Evolutionary conservation across 2,113 vertebrate genomes (phyloP).

Genomic region (Chiloscyllium plagiosum): DNA sequence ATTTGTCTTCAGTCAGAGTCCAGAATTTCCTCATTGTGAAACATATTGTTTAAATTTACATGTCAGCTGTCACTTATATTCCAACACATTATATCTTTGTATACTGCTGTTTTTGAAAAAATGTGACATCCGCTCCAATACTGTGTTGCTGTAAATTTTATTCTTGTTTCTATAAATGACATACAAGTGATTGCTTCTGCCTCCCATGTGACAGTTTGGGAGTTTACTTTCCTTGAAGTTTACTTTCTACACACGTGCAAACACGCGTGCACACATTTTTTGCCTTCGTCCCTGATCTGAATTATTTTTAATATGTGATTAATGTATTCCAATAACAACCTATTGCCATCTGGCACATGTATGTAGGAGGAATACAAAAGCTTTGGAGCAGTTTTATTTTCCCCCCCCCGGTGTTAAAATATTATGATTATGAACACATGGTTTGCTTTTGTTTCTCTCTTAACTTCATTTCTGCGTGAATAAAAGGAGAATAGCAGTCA

Average conservation of each 20-base stretch:
- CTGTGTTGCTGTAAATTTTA: neutral
- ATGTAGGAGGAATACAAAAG: neutral
- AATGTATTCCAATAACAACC: neutral
- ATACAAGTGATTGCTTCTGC: neutral
- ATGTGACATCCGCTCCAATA: neutral
- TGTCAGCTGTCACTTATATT: neutral
- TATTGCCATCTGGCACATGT: neutral
- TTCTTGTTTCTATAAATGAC: neutral
- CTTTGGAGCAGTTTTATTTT: neutral
- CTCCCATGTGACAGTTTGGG: neutral
- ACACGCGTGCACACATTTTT: no score
- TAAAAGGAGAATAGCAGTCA: neutral
- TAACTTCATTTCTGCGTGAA: neutral
- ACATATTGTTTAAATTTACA: neutral
- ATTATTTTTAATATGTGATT: neutral
- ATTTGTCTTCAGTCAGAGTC: neutral
- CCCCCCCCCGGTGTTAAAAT: neutral
- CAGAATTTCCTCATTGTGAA: neutral
- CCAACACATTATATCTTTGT: neutral
- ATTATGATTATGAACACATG: constrained; percentile 10
- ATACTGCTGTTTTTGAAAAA: neutral
- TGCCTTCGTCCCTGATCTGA: neutral
- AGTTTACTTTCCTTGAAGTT: neutral
- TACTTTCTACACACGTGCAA: neutral
- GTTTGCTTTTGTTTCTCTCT: neutral